These are phyloP conservation scores for Emys orbicularis DNA, from an alignment of 2,797 vertebrate genomes.

Conservation along the genomic window DNA sequence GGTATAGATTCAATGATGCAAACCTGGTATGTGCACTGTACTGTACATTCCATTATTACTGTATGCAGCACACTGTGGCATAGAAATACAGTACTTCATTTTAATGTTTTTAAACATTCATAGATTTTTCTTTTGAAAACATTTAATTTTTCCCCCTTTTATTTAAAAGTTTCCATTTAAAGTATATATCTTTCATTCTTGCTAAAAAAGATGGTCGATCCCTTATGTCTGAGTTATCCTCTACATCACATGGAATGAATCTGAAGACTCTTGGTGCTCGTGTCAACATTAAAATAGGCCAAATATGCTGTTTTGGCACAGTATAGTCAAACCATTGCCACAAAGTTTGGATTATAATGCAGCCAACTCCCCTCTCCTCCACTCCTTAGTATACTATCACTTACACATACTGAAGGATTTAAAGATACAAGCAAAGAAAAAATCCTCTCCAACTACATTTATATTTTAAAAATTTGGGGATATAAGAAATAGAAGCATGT, in stretches of 20 bases:
- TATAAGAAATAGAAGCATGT: background rate
- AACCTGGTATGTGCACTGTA: background rate
- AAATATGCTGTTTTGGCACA: conserved; percentile 66
- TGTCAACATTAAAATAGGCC: conserved; percentile 60
- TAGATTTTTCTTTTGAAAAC: background rate
- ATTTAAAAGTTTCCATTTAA: conserved; percentile 20
- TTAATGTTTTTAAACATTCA: background rate
- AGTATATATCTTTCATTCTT: conserved; percentile 23
- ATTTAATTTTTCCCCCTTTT: background rate
- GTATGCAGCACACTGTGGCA: fast-evolving
- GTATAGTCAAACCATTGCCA: conserved; percentile 42
- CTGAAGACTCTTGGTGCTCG: conserved; percentile 60
- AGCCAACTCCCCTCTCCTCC: conserved; percentile 35
- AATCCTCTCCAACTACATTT: conserved; percentile 6
- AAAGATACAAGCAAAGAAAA: conserved; percentile 22
- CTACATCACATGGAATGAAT: conserved; percentile 55
- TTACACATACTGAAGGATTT: conserved; percentile 6
- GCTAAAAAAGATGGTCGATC: conserved; percentile 35
- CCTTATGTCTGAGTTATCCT: conserved; percentile 38
- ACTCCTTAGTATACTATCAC: conserved; percentile 33
- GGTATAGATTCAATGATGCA: background rate
- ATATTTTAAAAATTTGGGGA: background rate
- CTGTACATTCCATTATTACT: background rate
- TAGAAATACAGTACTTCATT: background rate
- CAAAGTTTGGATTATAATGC: conserved; percentile 45